Base-by-base conservation (phyloP, 2,797 vertebrate genomes). In the Vipera ursinii region DNA sequence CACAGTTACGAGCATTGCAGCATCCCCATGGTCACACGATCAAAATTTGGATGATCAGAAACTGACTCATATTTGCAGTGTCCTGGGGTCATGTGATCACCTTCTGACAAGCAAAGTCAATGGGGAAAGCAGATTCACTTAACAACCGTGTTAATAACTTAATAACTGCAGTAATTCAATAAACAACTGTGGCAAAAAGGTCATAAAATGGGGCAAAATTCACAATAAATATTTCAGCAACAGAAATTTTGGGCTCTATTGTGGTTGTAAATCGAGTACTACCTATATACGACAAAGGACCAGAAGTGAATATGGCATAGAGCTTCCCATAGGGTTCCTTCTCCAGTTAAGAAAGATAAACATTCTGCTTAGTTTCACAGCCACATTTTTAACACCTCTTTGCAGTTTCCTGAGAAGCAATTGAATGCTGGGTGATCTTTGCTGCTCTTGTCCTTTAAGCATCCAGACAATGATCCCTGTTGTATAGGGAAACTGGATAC, bases 281-380 rank as follows among this genome's bases (percentile, higher is more conserved):
- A 63, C 61, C 26, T 63, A 20, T 10, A 63, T 63, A 28, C 28
- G 24, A 28, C 26, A 63, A 69, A 32, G n/a, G 65, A 69, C 28
- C 13, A 73, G n/a, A 73, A 73, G 32, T 38, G n/a, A 73, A 73
- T 20, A 38, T 38, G n/a, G 65, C n/a, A 93, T 91, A 95, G 95
- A 96, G 92, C 97, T 98, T 98, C 98, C 98, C 97, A 98, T 98
- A 95, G 93, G 97, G 97, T 98, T 98, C 98, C 98, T 98, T 95
- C 96, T 90, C 2, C 93, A 94, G 98, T 98, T 98, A 98, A 98
- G 97, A 96, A 97, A 97, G 92, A 96, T 97, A 98, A 98, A 98
- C 97, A 98, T 38, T 69, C 89, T 22, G 94, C 94, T 92, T 73
- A 48, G 17, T 95, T 94, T 91, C 93, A 95, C 93, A 96, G 93